phyloP scores from a whole-genome alignment of 2,797 vertebrate genomes.

The Chaunax sp. region DNA sequence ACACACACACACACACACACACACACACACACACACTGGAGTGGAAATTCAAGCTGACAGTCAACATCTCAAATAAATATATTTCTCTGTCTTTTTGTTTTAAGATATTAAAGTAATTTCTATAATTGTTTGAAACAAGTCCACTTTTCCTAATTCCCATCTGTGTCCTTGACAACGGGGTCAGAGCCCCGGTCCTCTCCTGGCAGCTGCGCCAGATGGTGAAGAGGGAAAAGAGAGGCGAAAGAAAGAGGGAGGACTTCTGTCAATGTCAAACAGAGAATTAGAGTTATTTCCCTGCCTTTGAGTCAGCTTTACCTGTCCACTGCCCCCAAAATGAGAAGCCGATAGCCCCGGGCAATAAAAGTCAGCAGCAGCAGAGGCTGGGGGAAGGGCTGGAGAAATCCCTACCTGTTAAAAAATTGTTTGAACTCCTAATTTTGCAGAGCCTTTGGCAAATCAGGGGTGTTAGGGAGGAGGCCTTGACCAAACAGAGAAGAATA shows the following conservation, averaged over 20 bases:
- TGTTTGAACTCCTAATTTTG: conserved; percentile 76
- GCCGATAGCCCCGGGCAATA: conserved; percentile 46
- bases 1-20: conserved; percentile 2
- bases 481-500: conserved; percentile 67
- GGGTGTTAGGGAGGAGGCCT: conserved; percentile 61
- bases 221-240: conserved; percentile 39
- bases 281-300: conserved; percentile 68
- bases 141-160: conserved; percentile 92
- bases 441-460: conserved; percentile 65
- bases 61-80: conserved; percentile 86
- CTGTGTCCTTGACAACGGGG: conserved; percentile 86
- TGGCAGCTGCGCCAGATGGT: conserved; percentile 85
- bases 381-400: conserved; percentile 44
- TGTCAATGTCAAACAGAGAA: conserved; percentile 74
- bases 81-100: conserved; percentile 85
- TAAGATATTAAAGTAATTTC: conserved; percentile 92
- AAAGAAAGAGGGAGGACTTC: conserved; percentile 53
- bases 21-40: conserved; percentile 47
- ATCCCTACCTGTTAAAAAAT: conserved; percentile 63
- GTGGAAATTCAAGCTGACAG: conserved; percentile 91
- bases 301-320: conserved; percentile 70
- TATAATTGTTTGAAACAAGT: conserved; percentile 93
- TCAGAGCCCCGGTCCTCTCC: conserved; percentile 77
- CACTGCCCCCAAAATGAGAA: conserved; percentile 52
- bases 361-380: conserved; percentile 41